Percentiles rank a stretch among this genome's conserved stretches.
These are phyloP conservation scores for Xenopus laevis DNA, from an alignment of 2,113 vertebrate genomes.

Conservation along the genomic window DNA sequence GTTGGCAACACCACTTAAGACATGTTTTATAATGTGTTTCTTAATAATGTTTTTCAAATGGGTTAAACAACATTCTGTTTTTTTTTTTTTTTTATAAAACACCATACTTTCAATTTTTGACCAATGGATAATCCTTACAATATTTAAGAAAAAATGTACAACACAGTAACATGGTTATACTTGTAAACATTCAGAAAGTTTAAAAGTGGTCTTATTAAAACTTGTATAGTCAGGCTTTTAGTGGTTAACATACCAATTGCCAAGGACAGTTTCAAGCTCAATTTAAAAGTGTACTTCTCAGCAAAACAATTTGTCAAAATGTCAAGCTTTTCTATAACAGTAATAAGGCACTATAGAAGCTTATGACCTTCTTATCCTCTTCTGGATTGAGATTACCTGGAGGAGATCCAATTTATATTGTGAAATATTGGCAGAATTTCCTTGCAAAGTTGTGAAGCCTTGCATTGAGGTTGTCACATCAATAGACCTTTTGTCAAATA, in stretches of 20 bases:
- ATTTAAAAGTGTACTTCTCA: conserved; percentile 43
- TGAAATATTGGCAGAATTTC: conserved; percentile 30
- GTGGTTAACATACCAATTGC: conserved; percentile 38
- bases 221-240: conserved; percentile 24
- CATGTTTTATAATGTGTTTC: conserved; percentile 27
- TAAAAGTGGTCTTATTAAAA: conserved; percentile 13
- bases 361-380: conserved; percentile 35
- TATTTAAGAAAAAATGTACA: not conserved
- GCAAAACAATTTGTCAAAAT: conserved; percentile 46
- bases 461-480: conserved; percentile 17
- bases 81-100: not conserved
- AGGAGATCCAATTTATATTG: conserved; percentile 26
- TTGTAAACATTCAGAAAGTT: conserved; percentile 14
- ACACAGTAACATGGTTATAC: not conserved
- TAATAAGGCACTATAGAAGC: conserved; percentile 39
- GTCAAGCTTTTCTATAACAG: conserved; percentile 42
- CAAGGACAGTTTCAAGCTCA: conserved; percentile 44
- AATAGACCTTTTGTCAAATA: not conserved
- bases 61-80: not conserved
- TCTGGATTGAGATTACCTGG: conserved; percentile 39
- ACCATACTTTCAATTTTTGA: conserved; percentile 1
- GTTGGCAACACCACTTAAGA: conserved; percentile 35
- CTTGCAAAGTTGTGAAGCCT: not conserved
- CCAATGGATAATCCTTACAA: not conserved
- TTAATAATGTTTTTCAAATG: conserved; percentile 25